Percentiles rank a stretch among this genome's conserved stretches.
These are phyloP conservation scores for Acipenser transmontanus DNA, from an alignment of 2,797 vertebrate genomes.

Conservation along the genomic window DNA sequence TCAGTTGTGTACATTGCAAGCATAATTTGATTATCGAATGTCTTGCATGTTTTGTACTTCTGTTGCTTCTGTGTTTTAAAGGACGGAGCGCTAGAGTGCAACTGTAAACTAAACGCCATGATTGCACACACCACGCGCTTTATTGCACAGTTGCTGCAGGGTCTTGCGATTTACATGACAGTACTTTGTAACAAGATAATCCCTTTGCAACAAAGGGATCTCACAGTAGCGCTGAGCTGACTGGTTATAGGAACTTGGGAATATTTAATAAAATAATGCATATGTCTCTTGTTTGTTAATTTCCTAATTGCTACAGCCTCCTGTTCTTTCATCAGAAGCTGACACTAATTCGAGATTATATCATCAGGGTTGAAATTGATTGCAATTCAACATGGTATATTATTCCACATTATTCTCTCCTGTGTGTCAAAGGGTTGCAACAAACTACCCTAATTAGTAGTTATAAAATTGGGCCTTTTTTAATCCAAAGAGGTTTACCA, in stretches of 20 bases:
- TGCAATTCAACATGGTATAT: too few species aligned
- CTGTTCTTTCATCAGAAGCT: too few species aligned
- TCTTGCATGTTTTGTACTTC: not conserved
- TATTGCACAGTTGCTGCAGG: conserved; percentile 44
- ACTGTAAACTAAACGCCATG: not conserved
- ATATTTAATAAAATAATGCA: not conserved
- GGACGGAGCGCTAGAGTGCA: conserved; percentile 11
- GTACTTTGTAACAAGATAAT: conserved; percentile 49
- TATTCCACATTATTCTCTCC: too few species aligned
- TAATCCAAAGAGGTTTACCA: too few species aligned
- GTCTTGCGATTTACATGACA: conserved; percentile 20
- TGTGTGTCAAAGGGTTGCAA: too few species aligned
- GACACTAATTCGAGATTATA: too few species aligned
- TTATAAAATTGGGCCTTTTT: too few species aligned
- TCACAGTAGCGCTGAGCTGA: conserved; percentile 59
- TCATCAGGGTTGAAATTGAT: too few species aligned
- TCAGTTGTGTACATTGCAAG: not conserved
- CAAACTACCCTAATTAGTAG: too few species aligned
- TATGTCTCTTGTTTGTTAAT: too few species aligned
- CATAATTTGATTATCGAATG: conserved; percentile 15
- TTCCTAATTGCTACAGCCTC: too few species aligned
- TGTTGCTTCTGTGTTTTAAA: not conserved
- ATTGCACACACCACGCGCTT: conserved; percentile 23
- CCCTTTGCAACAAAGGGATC: conserved; percentile 63
- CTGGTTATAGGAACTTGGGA: conserved; percentile 30